phyloP scores from a whole-genome alignment of 1,140 invertebrate species.

The Danaus plexippus region DNA sequence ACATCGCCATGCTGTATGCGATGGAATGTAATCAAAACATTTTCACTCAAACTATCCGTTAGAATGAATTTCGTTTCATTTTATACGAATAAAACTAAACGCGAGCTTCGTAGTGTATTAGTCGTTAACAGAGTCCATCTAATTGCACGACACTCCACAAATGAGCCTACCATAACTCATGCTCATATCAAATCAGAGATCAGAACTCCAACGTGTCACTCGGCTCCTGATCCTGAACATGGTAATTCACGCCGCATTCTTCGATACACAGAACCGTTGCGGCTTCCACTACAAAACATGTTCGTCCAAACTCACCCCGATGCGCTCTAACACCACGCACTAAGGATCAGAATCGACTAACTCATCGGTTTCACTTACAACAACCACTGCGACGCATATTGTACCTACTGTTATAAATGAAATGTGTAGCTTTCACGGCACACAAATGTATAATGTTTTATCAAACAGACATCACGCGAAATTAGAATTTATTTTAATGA shows the following conservation, averaged over 20 bases:
- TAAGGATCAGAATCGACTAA: slow-evolving; percentile 25
- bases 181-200: no score
- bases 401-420: slow-evolving; percentile 67
- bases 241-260: slow-evolving; percentile 69
- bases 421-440: slow-evolving; percentile 70
- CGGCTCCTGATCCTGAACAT: slow-evolving; percentile 53
- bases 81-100: no score
- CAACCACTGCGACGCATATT: slow-evolving; percentile 53
- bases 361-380: slow-evolving; percentile 32
- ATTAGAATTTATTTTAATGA: slow-evolving; percentile 9
- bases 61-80: no score
- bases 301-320: slow-evolving; percentile 29
- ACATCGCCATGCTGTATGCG: no score
- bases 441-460: slow-evolving; percentile 54
- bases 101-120: no score
- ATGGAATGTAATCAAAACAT: no score
- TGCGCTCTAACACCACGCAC: neutral
- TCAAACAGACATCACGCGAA: slow-evolving; percentile 15
- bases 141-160: no score
- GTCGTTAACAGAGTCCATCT: no score
- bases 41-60: no score
- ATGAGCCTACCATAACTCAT: no score
- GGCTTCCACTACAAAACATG: slow-evolving; percentile 50
- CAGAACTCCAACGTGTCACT: no score
- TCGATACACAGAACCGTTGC: slow-evolving; percentile 61